Evolutionary conservation across 2,113 vertebrate species (phyloP), one percentile per base, ranked within the genome.

Genomic region (Cinclus mexicanus): DNA sequence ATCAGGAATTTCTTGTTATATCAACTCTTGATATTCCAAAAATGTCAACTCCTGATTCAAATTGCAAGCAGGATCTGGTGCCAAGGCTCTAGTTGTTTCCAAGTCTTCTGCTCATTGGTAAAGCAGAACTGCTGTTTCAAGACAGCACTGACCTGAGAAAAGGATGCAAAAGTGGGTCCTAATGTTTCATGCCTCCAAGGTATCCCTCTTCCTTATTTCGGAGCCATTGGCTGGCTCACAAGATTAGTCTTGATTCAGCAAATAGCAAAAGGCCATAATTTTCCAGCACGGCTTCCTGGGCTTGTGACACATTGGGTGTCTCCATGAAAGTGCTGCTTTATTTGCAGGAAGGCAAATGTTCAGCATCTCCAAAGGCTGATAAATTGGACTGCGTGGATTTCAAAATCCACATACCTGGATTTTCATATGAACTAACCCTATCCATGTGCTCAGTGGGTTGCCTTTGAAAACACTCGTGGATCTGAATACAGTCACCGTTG

Each of bases 1-100:
- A 94, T 85, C 33, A 63, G 63, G 71, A 92, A 80, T 85, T 93
- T 80, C 84, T 79, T 91, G 61, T 91, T 91, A 17, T 55, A 39
- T 93, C 85, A 87, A 78, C 78, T 92, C 85, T 63, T 71, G 82
- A 88, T 91, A 87, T 82, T 90, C 88, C 70, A 78, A 84, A 91
- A 95, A 79, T 65, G 49, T 95, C 81, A 91, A 11, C 74, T 94
- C 31, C 35, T 89, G 63, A 83, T 91, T 90, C 67, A 85, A 22
- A 9, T 83, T 85, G 67, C 57, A 53, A 18, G 63, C 84, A 85
- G 78, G 75, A 59, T 93, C 59, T 95, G 50, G 19, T 96, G 89
- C 84, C 84, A 69, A 91, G 75, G 53, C 3, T 2, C 71, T 72
- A 72, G 28, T 71, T 1, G 4, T 69, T 94, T 95, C 75, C 31